Conservation (phyloP, 2,113 vertebrate genomes). For the Capra hircus region DNA sequence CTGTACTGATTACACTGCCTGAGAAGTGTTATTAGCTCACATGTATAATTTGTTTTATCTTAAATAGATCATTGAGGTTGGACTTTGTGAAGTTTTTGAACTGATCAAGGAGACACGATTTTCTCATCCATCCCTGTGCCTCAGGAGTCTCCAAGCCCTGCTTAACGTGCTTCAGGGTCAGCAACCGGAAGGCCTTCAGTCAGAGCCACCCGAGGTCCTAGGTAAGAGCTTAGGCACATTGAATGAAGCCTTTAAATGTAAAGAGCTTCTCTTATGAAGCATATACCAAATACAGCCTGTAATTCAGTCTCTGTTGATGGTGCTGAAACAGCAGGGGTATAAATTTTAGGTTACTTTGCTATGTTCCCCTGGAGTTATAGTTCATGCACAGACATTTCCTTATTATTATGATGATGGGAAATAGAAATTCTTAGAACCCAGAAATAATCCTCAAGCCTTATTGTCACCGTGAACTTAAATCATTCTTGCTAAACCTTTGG, state of each 20-base stretch:
- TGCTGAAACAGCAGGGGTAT: not conserved
- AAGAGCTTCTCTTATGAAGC: not conserved
- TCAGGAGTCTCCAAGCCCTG: conserved; percentile 96
- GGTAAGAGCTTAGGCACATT: conserved; percentile 80
- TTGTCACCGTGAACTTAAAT: not conserved
- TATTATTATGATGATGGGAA: not conserved
- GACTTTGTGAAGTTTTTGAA: conserved; percentile 98
- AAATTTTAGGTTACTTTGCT: not conserved
- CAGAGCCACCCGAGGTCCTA: conserved; percentile 96
- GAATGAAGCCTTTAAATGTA: not conserved
- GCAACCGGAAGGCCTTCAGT: conserved; percentile 97
- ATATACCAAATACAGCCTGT: not conserved
- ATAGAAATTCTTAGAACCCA: not conserved
- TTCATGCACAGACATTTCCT: not conserved
- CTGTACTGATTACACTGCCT: not conserved
- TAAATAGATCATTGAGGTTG: conserved; percentile 95
- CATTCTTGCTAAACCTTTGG: not conserved
- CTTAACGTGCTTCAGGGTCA: conserved; percentile 98
- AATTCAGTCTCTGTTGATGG: not conserved
- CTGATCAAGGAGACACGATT: conserved; percentile 98
- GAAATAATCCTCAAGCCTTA: not conserved
- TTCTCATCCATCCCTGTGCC: conserved; percentile 95
- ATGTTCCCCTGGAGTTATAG: not conserved
- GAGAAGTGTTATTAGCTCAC: not conserved
- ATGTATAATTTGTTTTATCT: conserved; percentile 24